Evolutionary conservation across 2,888 invertebrate genomes (phyloP).

Genomic region (Acleris sparsana): DNA sequence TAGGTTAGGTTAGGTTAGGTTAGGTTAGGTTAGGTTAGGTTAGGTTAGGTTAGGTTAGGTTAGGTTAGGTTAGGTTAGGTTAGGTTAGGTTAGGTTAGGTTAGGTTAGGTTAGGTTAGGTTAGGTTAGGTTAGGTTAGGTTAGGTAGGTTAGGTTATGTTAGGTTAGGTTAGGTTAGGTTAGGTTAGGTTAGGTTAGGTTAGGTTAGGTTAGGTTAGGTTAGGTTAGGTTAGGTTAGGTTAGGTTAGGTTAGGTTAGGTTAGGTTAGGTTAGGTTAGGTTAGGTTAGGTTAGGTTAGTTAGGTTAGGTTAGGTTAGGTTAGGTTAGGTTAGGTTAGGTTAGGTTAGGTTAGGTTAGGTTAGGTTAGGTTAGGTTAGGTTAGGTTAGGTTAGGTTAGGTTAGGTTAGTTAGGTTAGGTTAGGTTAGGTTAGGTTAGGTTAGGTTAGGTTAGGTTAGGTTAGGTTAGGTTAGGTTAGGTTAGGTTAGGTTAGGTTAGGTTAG

Average conservation of each 20-base stretch:
- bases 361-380: conserved; percentile 17
- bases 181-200: conserved; percentile 17
- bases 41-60: conserved; percentile 14
- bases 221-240: conserved; percentile 17
- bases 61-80: conserved; percentile 17
- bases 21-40: conserved; percentile 15
- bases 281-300: conserved; percentile 17
- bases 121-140: conserved; percentile 13
- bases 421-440: conserved; percentile 19
- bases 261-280: conserved; percentile 17
- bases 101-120: conserved; percentile 17
- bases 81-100: conserved; percentile 17
- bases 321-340: conserved; percentile 17
- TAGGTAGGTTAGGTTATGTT: no score
- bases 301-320: conserved; percentile 17
- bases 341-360: conserved; percentile 19
- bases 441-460: conserved; percentile 17
- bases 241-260: conserved; percentile 14
- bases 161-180: conserved; percentile 17
- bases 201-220: conserved; percentile 14
- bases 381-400: conserved; percentile 16
- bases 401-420: conserved; percentile 20
- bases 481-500: conserved; percentile 17
- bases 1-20: conserved; percentile 15
- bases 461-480: conserved; percentile 17